Conservation (phyloP, 1,140 invertebrate genomes). For the Diachasmimorpha longicaudata region DNA sequence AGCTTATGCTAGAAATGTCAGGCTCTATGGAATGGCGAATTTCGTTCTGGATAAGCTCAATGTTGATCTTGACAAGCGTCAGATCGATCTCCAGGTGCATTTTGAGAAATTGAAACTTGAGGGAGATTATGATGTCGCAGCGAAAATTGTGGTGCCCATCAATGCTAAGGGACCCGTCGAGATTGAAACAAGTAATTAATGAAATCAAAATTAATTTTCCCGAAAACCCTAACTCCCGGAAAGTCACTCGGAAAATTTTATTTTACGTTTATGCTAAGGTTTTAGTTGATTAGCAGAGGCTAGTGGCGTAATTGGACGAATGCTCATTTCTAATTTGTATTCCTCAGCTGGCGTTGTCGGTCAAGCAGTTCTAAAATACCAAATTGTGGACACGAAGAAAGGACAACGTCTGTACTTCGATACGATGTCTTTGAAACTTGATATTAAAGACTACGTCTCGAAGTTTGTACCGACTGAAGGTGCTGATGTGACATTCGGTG, state of each 20-base stretch:
- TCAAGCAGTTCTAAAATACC: constrained; percentile 28
- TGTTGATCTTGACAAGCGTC: constrained; percentile 63
- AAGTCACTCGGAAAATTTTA: too few relatives aligned
- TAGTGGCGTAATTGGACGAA: too few relatives aligned
- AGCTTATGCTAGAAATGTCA: constrained; percentile 61
- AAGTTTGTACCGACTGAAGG: constrained; percentile 34
- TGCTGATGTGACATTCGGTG: constrained; percentile 35
- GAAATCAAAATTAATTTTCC: background rate
- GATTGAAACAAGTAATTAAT: constrained; percentile 36
- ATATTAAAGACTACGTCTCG: constrained; percentile 33
- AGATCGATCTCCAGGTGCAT: constrained; percentile 53
- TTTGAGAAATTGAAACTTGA: constrained; percentile 62
- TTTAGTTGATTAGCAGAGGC: too few relatives aligned
- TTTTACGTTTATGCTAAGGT: too few relatives aligned
- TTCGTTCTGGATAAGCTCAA: constrained; percentile 61
- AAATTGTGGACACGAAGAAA: constrained; percentile 30
- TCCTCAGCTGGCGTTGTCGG: constrained; percentile 34
- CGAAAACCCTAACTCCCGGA: background rate
- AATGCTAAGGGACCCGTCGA: constrained; percentile 45
- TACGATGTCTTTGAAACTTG: constrained; percentile 40
- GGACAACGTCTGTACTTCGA: constrained; percentile 41
- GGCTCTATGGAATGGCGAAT: constrained; percentile 61
- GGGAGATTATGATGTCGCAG: constrained; percentile 66
- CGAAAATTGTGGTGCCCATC: constrained; percentile 61
- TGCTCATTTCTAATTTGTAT: background rate